A percentile compares a stretch with the other conserved stretches of the same genome.
Conservation (phyloP, 2,113 vertebrate genomes). For the Callithrix jacchus region DNA sequence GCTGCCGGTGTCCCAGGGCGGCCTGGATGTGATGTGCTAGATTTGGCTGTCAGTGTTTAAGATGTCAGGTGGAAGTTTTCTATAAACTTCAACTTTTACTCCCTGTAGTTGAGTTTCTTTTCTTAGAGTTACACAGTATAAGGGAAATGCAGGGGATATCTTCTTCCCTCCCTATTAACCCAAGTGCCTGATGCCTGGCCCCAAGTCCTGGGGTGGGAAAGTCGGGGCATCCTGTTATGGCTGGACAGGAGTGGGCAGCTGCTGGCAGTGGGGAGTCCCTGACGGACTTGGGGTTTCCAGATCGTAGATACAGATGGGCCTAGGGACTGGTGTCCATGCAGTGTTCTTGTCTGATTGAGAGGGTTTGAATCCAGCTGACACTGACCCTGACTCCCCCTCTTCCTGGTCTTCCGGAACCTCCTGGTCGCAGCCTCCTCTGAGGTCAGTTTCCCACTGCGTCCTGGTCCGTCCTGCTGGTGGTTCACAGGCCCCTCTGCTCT, state of each 20-base stretch:
- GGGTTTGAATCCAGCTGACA: rapidly evolving
- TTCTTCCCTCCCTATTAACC: neutral
- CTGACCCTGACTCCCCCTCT: neutral
- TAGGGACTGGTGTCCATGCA: too few relatives aligned
- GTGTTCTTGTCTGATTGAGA: rapidly evolving
- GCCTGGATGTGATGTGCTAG: too few relatives aligned
- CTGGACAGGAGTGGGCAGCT: neutral
- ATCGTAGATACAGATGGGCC: rapidly evolving
- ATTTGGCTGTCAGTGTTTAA: too few relatives aligned
- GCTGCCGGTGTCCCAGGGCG: too few relatives aligned
- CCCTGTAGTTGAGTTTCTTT: too few relatives aligned
- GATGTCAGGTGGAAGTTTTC: neutral
- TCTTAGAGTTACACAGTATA: rapidly evolving
- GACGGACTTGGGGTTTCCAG: rapidly evolving
- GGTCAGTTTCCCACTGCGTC: rapidly evolving
- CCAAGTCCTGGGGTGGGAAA: rapidly evolving
- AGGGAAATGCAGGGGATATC: rapidly evolving
- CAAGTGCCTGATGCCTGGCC: neutral
- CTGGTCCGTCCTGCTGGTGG: neutral
- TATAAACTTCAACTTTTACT: too few relatives aligned
- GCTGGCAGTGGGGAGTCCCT: rapidly evolving
- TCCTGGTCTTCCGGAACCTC: neutral
- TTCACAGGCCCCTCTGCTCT: neutral
- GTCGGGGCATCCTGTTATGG: rapidly evolving
- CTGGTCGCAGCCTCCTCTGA: rapidly evolving